phyloP scores from a whole-genome alignment of 2,797 vertebrate genomes.

The Muscicapa comitata region DNA sequence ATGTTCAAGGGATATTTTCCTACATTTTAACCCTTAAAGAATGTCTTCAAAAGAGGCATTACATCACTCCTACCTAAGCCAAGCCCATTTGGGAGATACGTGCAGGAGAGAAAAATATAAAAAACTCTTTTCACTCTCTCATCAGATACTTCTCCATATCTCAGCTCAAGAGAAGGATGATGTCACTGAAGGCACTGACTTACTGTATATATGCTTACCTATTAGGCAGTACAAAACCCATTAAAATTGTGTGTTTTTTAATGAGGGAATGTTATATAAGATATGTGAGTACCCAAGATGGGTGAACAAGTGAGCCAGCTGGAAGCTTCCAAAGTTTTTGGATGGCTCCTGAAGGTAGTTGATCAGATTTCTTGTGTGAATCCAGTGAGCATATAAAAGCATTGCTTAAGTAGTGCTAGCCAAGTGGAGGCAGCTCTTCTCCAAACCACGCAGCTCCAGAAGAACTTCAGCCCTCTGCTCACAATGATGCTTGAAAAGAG shows the following conservation, averaged over 20 bases:
- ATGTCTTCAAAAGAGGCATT: background rate
- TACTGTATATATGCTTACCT: background rate
- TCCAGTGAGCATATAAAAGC: background rate
- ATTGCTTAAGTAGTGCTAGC: background rate
- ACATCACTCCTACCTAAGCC: background rate
- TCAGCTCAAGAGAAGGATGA: background rate
- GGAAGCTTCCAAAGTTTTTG: background rate
- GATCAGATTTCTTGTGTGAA: background rate
- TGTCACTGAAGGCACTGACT: background rate
- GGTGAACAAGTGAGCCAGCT: background rate
- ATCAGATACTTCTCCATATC: background rate
- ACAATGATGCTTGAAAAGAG: background rate
- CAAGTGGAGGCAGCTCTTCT: background rate
- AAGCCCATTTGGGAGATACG: background rate
- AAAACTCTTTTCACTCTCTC: background rate
- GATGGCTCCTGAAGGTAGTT: background rate
- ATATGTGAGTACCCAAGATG: background rate
- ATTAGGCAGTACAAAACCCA: background rate
- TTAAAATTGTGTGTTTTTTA: background rate
- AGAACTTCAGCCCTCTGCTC: background rate
- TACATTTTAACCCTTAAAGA: background rate
- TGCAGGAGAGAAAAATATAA: background rate
- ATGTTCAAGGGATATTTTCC: background rate
- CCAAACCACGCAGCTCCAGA: background rate
- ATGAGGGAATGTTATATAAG: background rate